Evolutionary conservation across 2,797 vertebrate genomes (phyloP), one percentile per base, ranked within the genome.

Genomic region (Notolabrus celidotus): DNA sequence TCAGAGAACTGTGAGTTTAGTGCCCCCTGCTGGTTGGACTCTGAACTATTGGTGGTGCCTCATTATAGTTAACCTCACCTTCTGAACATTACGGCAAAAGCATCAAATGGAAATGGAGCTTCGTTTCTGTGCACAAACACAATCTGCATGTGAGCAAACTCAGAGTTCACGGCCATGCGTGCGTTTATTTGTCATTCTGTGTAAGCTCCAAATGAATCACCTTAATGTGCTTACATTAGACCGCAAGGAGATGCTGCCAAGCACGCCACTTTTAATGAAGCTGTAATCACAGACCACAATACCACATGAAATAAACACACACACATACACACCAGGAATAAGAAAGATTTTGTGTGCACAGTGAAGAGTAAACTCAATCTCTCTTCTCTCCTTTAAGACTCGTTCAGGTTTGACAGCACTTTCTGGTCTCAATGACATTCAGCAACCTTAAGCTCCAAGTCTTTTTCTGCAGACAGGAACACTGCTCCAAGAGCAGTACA

Each of bases 11-110:
- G 3, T 65, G 79, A 51, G 56, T 84, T 57, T 84, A 74, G 65
- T n/a, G 10, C 86, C 86, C 74, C 83, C 90, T 92, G 79, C 72
- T 91, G 90, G 84, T 22, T 15, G 7, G 67, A 22, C 1, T 49
- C 6, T 47, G 38, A 50, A 47, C 12, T 19, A 33, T 0, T 42
- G 25, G 19, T 42, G 23, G 62, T 11, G 23, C 33, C 1, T 9
- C 19, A 34, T 36, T n/a, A 38, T 1, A 19, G 22, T 4, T 34
- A 10, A 19, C 14, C 54, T 64, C 29, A 67, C 16, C 34, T 63
- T 62, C 31, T 29, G 1, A 61, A 50, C 27, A 49, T 61, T 72
- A 9, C 25, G 6, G 15, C 47, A 53, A 39, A 54, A 6, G n/a
- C 0, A 45, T 5, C 11, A 19, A 20, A 38, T n/a, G 2, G 8